Evolutionary conservation across 2,888 invertebrate genomes (phyloP).

Genomic region (Pyrocoelia pectoralis): DNA sequence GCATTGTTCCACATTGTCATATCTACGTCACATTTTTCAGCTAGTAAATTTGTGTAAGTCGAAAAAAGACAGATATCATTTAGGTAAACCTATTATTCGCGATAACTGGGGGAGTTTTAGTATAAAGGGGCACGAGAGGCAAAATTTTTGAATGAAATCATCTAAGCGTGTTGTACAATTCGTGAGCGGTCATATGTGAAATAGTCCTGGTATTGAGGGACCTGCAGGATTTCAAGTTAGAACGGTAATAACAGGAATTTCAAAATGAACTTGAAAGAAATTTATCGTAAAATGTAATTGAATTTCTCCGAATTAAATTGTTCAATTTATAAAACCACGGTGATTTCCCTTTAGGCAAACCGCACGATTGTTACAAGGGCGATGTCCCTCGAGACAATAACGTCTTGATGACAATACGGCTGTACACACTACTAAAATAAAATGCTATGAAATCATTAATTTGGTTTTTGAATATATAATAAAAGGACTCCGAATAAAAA

Average conservation of each 20-base stretch:
- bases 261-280: conserved; percentile 56
- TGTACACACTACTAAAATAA: conserved; percentile 3
- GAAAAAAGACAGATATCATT: conserved; percentile 35
- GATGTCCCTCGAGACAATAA: conserved; percentile 45
- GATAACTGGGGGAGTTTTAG: conserved; percentile 37
- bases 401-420: conserved; percentile 41
- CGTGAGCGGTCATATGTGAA: conserved; percentile 72
- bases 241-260: conserved; percentile 54
- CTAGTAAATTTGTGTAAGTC: conserved; percentile 15
- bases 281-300: conserved; percentile 53
- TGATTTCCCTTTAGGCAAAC: conserved; percentile 58
- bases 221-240: conserved; percentile 36
- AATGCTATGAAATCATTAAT: conserved; percentile 15
- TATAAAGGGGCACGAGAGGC: conserved; percentile 52
- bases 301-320: conserved; percentile 60
- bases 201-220: conserved; percentile 62
- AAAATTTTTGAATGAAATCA: conserved; percentile 66
- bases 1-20: conserved; percentile 25
- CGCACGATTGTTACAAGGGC: conserved; percentile 46
- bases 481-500: not conserved
- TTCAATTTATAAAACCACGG: conserved; percentile 60
- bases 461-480: not conserved
- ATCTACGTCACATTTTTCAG: conserved; percentile 28
- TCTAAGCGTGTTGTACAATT: conserved; percentile 72
- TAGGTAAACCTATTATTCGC: conserved; percentile 38